Percentiles rank a stretch among this genome's conserved stretches.
Evolutionary conservation across 2,113 vertebrate species (phyloP).

Genomic region (Pardalotus punctatus): DNA sequence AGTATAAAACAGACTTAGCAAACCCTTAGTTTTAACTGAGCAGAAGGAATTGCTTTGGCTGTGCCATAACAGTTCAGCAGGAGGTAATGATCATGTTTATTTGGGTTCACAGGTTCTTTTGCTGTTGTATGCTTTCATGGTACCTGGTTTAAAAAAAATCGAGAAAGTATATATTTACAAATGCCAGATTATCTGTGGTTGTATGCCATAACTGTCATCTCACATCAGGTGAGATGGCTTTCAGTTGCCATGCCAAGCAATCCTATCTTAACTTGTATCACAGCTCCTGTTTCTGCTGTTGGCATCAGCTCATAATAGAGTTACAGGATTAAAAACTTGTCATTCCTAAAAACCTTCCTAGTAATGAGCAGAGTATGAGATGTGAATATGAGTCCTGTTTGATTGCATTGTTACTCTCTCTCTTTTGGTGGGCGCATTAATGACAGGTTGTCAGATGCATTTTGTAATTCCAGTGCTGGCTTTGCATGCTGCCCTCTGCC

Average conservation of each 20-base stretch:
- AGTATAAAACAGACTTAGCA: background rate
- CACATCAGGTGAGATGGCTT: conserved; percentile 52
- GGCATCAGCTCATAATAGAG: conserved; percentile 2
- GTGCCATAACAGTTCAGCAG: background rate
- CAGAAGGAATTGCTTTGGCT: conserved; percentile 12
- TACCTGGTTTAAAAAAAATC: conserved; percentile 25
- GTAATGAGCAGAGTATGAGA: conserved; percentile 13
- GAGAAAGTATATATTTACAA: conserved; percentile 55
- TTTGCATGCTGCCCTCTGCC: background rate
- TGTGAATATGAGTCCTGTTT: background rate
- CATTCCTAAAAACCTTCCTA: conserved; percentile 10
- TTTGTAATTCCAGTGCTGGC: background rate
- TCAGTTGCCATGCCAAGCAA: conserved; percentile 23
- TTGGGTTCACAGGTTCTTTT: conserved; percentile 49
- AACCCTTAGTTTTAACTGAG: background rate
- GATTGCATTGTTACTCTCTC: background rate
- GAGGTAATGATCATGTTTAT: conserved; percentile 43
- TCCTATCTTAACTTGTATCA: background rate
- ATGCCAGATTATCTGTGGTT: conserved; percentile 49
- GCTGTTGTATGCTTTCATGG: conserved; percentile 32
- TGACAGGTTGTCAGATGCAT: background rate
- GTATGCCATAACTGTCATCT: conserved; percentile 63
- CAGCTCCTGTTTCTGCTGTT: conserved; percentile 38
- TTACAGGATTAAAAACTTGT: conserved; percentile 42
- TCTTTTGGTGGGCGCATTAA: background rate